phyloP scores from a whole-genome alignment of 2,888 invertebrate species.

The Vannuccia rotundouncinata region DNA sequence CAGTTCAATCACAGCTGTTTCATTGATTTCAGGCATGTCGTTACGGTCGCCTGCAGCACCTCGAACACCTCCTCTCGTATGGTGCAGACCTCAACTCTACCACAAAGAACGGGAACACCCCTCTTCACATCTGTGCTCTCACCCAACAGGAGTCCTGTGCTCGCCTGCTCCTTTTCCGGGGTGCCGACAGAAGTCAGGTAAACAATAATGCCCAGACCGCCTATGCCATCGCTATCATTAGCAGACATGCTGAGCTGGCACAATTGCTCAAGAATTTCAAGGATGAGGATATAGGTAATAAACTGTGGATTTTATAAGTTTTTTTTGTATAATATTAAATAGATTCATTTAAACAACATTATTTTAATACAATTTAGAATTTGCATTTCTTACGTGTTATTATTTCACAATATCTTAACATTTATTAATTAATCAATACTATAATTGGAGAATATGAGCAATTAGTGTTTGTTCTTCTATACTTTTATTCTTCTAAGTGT shows the following conservation, averaged over 20 bases:
- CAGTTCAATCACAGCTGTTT: no score
- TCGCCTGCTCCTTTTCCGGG: constrained; percentile 84
- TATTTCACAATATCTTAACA: no score
- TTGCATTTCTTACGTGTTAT: no score
- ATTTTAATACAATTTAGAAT: no score
- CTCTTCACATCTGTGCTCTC: constrained; percentile 82
- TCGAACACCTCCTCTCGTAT: constrained; percentile 94
- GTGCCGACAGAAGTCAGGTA: constrained; percentile 81
- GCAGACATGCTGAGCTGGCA: constrained; percentile 85
- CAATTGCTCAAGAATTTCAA: constrained; percentile 89
- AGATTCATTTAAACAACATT: no score
- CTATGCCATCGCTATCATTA: constrained; percentile 93
- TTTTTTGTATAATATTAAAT: no score
- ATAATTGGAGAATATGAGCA: no score
- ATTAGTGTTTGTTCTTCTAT: no score
- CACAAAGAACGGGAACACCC: constrained; percentile 95
- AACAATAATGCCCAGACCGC: constrained; percentile 97
- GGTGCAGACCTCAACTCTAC: constrained; percentile 95
- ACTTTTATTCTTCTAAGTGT: no score
- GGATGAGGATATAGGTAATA: constrained; percentile 87
- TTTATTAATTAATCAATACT: no score
- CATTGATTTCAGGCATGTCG: constrained; percentile 92
- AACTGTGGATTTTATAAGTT: no score
- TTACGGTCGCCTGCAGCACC: constrained; percentile 84
- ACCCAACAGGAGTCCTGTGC: constrained; percentile 69